These are phyloP conservation scores for Yponomeuta plumbellus DNA, from an alignment of 2,888 invertebrate species.

Conservation along the genomic window DNA sequence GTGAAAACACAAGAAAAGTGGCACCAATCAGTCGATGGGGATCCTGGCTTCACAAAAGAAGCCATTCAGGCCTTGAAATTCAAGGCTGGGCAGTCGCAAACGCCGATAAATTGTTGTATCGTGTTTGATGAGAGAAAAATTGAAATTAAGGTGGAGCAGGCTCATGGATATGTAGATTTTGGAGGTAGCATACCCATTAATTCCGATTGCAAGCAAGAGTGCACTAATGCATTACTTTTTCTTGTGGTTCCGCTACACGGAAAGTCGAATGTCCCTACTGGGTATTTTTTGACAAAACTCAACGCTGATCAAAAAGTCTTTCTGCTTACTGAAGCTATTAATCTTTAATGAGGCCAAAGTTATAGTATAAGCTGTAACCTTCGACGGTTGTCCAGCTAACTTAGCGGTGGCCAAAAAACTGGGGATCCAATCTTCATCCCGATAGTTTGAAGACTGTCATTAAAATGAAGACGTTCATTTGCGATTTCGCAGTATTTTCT, in stretches of 20 bases:
- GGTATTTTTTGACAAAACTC: conserved; percentile 9
- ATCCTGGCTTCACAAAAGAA: conserved; percentile 22
- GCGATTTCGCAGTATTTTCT: background rate
- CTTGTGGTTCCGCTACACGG: conserved; percentile 9
- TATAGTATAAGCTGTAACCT: conserved; percentile 8
- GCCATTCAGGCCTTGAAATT: conserved; percentile 20
- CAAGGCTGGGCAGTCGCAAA: conserved; percentile 16
- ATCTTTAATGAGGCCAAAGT: conserved; percentile 3
- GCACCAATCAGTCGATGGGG: conserved; percentile 19
- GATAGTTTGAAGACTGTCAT: background rate
- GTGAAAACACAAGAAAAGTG: background rate
- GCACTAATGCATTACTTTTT: conserved; percentile 25
- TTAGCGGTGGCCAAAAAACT: conserved; percentile 3
- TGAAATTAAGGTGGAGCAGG: conserved; percentile 17
- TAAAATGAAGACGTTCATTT: background rate
- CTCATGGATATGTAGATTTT: conserved; percentile 22
- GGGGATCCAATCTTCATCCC: background rate
- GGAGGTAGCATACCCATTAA: conserved; percentile 16
- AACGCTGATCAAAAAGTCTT: conserved; percentile 5
- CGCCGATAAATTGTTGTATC: conserved; percentile 14
- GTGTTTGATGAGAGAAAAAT: conserved; percentile 25
- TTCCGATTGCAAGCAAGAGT: conserved; percentile 19
- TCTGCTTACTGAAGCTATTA: conserved; percentile 9
- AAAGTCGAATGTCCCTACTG: conserved; percentile 13
- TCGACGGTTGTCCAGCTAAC: conserved; percentile 5